Evolutionary conservation across 2,888 invertebrate genomes (phyloP).

Genomic region (Prosopocoilus inquinatus): DNA sequence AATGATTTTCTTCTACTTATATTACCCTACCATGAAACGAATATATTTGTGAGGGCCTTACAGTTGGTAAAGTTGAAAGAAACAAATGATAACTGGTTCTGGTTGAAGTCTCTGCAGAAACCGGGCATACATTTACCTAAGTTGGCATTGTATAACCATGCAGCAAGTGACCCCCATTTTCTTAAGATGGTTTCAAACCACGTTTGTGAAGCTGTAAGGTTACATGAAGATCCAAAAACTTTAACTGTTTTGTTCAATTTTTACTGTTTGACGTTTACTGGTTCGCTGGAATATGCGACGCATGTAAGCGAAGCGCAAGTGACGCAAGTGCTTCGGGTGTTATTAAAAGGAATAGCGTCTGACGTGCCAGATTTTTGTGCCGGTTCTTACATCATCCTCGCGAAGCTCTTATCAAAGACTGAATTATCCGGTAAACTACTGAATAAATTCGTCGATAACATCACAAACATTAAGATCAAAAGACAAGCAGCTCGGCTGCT

Average conservation of each 20-base stretch:
- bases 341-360: constrained; percentile 71
- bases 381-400: constrained; percentile 70
- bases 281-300: constrained; percentile 61
- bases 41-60: constrained; percentile 79
- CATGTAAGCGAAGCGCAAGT: constrained; percentile 60
- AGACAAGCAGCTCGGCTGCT: constrained; percentile 65
- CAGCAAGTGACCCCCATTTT: constrained; percentile 62
- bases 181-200: constrained; percentile 63
- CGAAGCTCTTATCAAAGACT: constrained; percentile 66
- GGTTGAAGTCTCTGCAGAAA: constrained; percentile 73
- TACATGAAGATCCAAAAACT: constrained; percentile 59
- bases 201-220: constrained; percentile 58
- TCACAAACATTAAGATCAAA: constrained; percentile 54
- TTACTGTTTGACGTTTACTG: constrained; percentile 73
- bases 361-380: constrained; percentile 68
- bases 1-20: constrained; percentile 77
- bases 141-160: constrained; percentile 69
- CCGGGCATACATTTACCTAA: constrained; percentile 73
- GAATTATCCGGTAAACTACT: constrained; percentile 58
- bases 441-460: constrained; percentile 60
- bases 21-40: constrained; percentile 91
- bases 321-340: constrained; percentile 65
- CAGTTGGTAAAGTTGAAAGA: constrained; percentile 70
- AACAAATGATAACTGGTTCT: constrained; percentile 67
- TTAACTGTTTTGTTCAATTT: constrained; percentile 76